These are phyloP conservation scores for Elysia chlorotica DNA, from an alignment of 1,140 invertebrate genomes.

Conservation along the genomic window DNA sequence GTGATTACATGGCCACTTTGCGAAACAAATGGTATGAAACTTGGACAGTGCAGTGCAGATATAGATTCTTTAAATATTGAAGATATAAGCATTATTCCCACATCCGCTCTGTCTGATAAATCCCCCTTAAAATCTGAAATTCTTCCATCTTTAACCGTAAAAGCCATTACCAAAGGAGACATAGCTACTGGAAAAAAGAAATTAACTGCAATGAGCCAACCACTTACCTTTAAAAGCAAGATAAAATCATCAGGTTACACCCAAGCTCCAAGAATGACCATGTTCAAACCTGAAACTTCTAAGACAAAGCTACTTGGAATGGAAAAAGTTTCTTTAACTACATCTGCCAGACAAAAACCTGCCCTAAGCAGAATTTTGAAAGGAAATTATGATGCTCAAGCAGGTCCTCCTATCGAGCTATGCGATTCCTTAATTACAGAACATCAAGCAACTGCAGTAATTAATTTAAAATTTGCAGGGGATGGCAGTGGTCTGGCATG, in stretches of 20 bases:
- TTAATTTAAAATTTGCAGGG: conserved; percentile 42
- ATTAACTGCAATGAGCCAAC: conserved; percentile 38
- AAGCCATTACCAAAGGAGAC: conserved; percentile 21
- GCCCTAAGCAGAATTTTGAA: conserved; percentile 6
- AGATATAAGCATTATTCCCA: conserved; percentile 23
- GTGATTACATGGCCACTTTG: too few species aligned
- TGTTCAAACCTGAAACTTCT: conserved; percentile 49
- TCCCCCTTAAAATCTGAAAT: conserved; percentile 50
- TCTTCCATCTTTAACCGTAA: conserved; percentile 35
- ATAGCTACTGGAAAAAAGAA: conserved; percentile 25
- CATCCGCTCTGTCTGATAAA: conserved; percentile 31
- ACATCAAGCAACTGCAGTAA: conserved; percentile 42
- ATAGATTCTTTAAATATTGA: too few species aligned
- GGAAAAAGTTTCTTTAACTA: conserved; percentile 9
- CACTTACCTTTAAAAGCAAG: conserved; percentile 54
- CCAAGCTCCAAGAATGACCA: conserved; percentile 41
- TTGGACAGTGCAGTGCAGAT: too few species aligned
- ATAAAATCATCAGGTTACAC: conserved; percentile 61
- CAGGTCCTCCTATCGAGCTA: conserved; percentile 37
- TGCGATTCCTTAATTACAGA: conserved; percentile 35
- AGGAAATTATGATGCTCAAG: conserved; percentile 43
- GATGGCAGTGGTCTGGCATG: conserved; percentile 52
- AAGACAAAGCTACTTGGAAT: conserved; percentile 4
- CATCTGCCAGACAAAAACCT: not conserved
- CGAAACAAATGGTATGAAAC: too few species aligned